Evolutionary conservation across 2,888 invertebrate species (phyloP), one percentile per base, ranked within the genome.

Genomic region (Creontiades dilutus): DNA sequence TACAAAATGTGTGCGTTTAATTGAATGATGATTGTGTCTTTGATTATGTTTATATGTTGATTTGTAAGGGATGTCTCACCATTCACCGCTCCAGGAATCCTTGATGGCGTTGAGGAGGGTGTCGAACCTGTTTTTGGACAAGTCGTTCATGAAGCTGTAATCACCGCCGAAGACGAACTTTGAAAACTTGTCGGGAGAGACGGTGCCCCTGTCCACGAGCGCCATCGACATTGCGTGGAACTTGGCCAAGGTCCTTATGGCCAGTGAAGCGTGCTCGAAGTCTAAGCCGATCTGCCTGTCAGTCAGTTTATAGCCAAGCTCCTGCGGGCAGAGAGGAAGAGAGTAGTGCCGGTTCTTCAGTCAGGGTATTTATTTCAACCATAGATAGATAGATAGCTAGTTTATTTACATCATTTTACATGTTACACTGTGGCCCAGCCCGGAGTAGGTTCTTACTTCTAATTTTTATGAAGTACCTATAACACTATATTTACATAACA

Each of bases 121-220:
- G 14, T 81, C 68, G 47, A 90, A 90, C 19, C 87, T 19, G 75
- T 85, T 86, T 4, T 78, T 90, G 61, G 78, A 85, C 23, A 87
- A 80, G 28, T 52, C 87, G 27, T 90, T 80, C 61, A 90, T 68
- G 47, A 81, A 52, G 55, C 78, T 57, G 48, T 47, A 90, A 47
- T 81, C 81, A 9, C 90, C 90, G 16, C 81, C 81, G 23, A 90
- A 90, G 28, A 90, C 90, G 80, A 90, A 90, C 19, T 90, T 90
- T 23, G 81, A 80, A 48, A 87, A 90, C 37, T 87, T 86, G 27
- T 80, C n/a, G 14, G 86, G 81, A 12, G n/a, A 28, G 23, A 90
- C 27, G 23, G 46, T 75, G 13, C 86, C 80, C 16, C 19, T 55
- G n/a, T 78, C 16, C 2, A 81, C 81, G 7, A 90, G 28, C 0